Conservation (phyloP, 2,797 vertebrate species). For the Caiman crocodilus region DNA sequence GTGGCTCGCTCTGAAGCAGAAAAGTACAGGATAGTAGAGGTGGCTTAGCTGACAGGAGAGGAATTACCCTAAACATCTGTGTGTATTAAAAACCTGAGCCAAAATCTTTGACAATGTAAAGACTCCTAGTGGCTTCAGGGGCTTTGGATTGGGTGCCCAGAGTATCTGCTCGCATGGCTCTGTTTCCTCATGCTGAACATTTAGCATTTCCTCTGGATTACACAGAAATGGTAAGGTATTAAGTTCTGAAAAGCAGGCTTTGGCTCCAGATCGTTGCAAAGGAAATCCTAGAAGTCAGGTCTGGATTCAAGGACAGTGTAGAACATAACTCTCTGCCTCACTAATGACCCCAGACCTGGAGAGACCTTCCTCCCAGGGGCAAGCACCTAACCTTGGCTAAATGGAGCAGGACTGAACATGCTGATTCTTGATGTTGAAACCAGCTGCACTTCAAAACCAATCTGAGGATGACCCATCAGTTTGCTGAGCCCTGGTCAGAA, state of each 20-base stretch:
- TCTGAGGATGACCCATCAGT: fast-evolving
- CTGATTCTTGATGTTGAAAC: fast-evolving
- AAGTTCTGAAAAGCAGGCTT: conserved; percentile 19
- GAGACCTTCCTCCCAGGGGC: not conserved
- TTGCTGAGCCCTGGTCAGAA: too few relatives aligned
- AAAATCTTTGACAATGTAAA: conserved; percentile 43
- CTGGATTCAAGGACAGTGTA: conserved; percentile 5
- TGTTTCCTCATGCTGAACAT: not conserved
- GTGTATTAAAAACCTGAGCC: not conserved
- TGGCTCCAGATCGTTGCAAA: not conserved
- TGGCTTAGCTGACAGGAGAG: conserved; percentile 34
- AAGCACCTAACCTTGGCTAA: fast-evolving
- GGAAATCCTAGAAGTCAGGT: not conserved
- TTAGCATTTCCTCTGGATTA: conserved; percentile 41
- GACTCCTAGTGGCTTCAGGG: conserved; percentile 34
- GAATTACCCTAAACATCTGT: conserved; percentile 47
- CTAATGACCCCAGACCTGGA: not conserved
- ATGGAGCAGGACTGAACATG: fast-evolving
- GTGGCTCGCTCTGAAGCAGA: not conserved
- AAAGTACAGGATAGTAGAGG: not conserved
- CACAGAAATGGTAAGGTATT: not conserved
- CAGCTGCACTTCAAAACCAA: not conserved
- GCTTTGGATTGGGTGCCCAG: not conserved
- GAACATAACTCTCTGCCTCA: not conserved
- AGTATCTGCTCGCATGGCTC: not conserved